A percentile compares a stretch with the other conserved stretches of the same genome.
phyloP scores from a whole-genome alignment of 2,797 vertebrate genomes.

The Ciconia nigra region DNA sequence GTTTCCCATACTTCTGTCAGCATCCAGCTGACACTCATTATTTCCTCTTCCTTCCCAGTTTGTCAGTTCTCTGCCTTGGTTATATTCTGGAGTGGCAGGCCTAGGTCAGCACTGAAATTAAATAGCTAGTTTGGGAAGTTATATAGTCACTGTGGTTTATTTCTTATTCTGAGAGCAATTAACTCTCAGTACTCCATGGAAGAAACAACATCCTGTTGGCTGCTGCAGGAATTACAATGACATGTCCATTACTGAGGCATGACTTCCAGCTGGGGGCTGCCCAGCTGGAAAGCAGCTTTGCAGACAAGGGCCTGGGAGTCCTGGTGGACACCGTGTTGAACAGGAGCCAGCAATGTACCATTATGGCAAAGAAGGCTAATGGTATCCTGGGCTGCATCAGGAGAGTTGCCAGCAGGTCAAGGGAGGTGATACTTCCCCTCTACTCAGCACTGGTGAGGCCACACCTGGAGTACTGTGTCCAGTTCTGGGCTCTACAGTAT shows the following conservation, averaged over 20 bases:
- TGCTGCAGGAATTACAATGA: background rate
- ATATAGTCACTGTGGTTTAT: background rate
- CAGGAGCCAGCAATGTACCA: accelerated
- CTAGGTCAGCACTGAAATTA: background rate
- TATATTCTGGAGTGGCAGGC: background rate
- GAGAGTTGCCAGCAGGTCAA: background rate
- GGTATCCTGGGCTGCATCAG: background rate
- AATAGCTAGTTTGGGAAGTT: background rate
- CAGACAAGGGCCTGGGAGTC: background rate
- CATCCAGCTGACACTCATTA: background rate
- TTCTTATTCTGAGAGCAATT: background rate
- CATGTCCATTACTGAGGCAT: accelerated
- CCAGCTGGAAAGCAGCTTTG: background rate
- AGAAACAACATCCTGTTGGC: background rate
- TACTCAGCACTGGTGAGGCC: background rate
- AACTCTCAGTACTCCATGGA: background rate
- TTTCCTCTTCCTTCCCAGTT: background rate
- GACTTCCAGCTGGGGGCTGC: background rate
- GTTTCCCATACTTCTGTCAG: background rate
- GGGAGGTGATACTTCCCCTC: background rate
- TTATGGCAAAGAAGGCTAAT: background rate
- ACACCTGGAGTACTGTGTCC: background rate
- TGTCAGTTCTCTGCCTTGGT: background rate
- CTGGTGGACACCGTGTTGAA: background rate
- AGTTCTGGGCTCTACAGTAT: background rate